Evolutionary conservation across 2,797 vertebrate species (phyloP).

Genomic region (Eutrigla gurnardus): DNA sequence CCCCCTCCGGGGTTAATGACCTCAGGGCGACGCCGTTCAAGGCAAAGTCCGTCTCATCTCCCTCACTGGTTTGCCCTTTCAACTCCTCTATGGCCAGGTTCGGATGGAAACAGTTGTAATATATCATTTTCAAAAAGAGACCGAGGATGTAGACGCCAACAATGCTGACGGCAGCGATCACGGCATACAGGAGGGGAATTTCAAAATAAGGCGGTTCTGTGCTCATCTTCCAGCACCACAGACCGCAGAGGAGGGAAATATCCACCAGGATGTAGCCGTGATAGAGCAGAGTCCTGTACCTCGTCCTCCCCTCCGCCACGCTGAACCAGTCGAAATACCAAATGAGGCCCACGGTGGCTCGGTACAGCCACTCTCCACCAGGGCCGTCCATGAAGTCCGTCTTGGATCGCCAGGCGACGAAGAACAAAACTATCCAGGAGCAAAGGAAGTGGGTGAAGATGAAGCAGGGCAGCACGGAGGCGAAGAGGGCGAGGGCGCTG

Average conservation of each 20-base stretch:
- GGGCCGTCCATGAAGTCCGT: slow-evolving; percentile 86
- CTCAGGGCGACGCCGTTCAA: neutral
- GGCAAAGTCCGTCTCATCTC: slow-evolving; percentile 5
- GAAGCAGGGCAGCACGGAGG: slow-evolving; percentile 80
- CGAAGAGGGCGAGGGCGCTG: slow-evolving; percentile 83
- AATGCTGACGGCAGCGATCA: neutral
- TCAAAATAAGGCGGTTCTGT: slow-evolving; percentile 10
- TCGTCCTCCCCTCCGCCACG: slow-evolving; percentile 75
- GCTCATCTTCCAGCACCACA: slow-evolving; percentile 77
- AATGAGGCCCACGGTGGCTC: slow-evolving; percentile 85
- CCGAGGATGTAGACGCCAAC: slow-evolving; percentile 76
- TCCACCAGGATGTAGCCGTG: slow-evolving; percentile 83
- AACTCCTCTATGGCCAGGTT: slow-evolving; percentile 20
- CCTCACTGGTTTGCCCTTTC: accelerated
- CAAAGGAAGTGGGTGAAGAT: slow-evolving; percentile 85
- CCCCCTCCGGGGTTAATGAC: neutral
- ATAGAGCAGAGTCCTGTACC: slow-evolving; percentile 80
- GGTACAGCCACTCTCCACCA: slow-evolving; percentile 85
- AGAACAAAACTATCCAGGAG: slow-evolving; percentile 85
- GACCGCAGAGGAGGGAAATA: slow-evolving; percentile 72
- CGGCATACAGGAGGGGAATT: accelerated
- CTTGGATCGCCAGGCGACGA: slow-evolving; percentile 81
- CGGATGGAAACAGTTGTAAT: slow-evolving; percentile 88
- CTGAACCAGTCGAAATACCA: slow-evolving; percentile 96
- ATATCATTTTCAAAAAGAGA: slow-evolving; percentile 76